A percentile compares a stretch with the other conserved stretches of the same genome.
These are phyloP conservation scores for Matsumurasca onukii DNA, from an alignment of 1,140 invertebrate genomes.

Conservation along the genomic window DNA sequence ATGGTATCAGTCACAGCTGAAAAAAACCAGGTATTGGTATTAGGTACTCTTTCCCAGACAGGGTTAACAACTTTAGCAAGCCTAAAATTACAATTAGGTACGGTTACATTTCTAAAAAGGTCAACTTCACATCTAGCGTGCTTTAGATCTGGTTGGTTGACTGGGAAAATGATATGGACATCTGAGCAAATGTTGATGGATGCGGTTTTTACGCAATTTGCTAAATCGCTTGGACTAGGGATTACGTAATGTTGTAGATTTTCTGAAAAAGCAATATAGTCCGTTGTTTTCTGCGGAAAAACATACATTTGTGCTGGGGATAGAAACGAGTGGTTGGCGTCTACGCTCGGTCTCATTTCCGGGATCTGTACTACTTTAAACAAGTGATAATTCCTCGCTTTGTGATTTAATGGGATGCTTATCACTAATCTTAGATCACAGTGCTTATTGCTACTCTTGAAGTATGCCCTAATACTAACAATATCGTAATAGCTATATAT, in stretches of 20 bases:
- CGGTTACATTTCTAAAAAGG: not conserved
- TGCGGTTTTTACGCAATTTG: not conserved
- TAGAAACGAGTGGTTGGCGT: not conserved
- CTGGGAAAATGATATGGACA: constrained; percentile 7
- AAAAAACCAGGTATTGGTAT: not conserved
- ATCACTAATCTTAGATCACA: constrained; percentile 1
- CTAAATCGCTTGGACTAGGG: not conserved
- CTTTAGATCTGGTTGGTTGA: not conserved
- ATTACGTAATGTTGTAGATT: not conserved
- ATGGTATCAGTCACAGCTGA: not conserved
- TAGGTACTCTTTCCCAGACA: not conserved
- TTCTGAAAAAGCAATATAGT: constrained; percentile 14
- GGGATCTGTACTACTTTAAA: constrained; percentile 10
- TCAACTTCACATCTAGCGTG: constrained; percentile 19
- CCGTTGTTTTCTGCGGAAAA: not conserved
- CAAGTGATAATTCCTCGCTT: not conserved
- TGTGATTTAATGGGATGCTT: not conserved
- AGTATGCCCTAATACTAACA: not conserved
- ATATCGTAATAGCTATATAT: not conserved
- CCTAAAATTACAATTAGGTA: constrained; percentile 1
- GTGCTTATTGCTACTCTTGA: not conserved
- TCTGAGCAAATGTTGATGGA: not conserved
- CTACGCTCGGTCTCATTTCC: not conserved
- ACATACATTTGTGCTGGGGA: not conserved
- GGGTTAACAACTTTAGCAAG: not conserved